A percentile compares a stretch with the other conserved stretches of the same genome.
Evolutionary conservation across 2,113 vertebrate species (phyloP).

Genomic region (Callocephalon fimbriatum): DNA sequence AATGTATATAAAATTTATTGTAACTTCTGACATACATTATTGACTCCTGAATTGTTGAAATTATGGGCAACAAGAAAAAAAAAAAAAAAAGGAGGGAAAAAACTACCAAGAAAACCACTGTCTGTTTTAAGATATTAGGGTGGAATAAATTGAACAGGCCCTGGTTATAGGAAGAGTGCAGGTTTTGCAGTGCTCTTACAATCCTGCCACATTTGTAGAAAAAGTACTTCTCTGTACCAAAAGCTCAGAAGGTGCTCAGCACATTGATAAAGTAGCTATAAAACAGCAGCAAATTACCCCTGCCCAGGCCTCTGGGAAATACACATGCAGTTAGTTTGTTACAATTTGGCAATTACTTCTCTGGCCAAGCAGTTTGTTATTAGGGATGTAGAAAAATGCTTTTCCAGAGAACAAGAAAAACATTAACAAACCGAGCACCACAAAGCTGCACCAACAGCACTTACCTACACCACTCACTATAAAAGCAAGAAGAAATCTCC

Average conservation of each 20-base stretch:
- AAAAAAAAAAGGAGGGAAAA: fast-evolving
- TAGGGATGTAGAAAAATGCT: background rate
- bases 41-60: background rate
- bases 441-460: background rate
- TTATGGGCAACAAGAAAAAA: background rate
- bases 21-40: background rate
- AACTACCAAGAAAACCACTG: background rate
- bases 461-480: fast-evolving
- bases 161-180: background rate
- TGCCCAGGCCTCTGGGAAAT: background rate
- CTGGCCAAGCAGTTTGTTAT: background rate
- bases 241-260: background rate
- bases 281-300: background rate
- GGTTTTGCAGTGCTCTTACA: background rate
- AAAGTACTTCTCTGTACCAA: background rate
- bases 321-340: background rate
- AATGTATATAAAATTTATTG: background rate
- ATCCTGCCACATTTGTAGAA: background rate
- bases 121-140: background rate
- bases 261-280: background rate
- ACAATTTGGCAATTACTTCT: background rate
- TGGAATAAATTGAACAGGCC: background rate
- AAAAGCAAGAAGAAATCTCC: background rate
- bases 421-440: background rate
- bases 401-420: background rate